Conservation (phyloP, 2,888 invertebrate genomes). For the Drosophila niveifrons region DNA sequence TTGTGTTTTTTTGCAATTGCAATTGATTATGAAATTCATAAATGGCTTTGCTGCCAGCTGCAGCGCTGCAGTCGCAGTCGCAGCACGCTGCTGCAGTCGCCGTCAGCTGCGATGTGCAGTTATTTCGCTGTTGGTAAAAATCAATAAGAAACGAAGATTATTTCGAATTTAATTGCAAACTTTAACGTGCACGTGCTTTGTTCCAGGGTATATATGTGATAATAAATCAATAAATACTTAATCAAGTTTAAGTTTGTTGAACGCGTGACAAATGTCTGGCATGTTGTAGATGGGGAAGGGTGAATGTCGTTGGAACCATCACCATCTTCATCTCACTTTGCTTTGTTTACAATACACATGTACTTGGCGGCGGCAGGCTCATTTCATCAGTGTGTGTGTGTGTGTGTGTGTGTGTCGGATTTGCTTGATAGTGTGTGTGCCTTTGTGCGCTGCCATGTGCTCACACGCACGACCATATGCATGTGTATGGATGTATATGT, state of each 20-base stretch:
- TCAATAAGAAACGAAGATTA: conserved; percentile 57
- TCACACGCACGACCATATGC: conserved; percentile 8
- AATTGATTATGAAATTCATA: conserved; percentile 52
- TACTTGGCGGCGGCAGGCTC: conserved; percentile 19
- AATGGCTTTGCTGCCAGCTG: background rate
- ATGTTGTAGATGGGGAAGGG: conserved; percentile 10
- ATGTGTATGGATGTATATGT: background rate
- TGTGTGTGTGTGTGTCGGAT: background rate
- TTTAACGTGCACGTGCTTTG: conserved; percentile 67
- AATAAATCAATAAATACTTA: conserved; percentile 65
- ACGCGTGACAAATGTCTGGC: conserved; percentile 22
- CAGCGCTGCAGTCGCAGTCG: conserved; percentile 4
- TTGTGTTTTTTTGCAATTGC: conserved; percentile 2
- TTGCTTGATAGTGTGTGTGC: conserved; percentile 3
- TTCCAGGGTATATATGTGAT: conserved; percentile 5
- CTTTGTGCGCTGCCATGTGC: conserved; percentile 45
- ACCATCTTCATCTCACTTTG: conserved; percentile 8
- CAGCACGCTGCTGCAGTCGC: conserved; percentile 1
- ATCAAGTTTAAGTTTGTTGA: conserved; percentile 57
- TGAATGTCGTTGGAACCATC: background rate
- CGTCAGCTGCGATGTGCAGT: conserved; percentile 56
- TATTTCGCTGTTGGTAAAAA: conserved; percentile 66
- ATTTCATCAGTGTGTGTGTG: background rate
- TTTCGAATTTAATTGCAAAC: conserved; percentile 18
- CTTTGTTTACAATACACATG: conserved; percentile 39